Base-by-base conservation (phyloP, 2,888 invertebrate genomes). In the Asteroscopus sphinx region DNA sequence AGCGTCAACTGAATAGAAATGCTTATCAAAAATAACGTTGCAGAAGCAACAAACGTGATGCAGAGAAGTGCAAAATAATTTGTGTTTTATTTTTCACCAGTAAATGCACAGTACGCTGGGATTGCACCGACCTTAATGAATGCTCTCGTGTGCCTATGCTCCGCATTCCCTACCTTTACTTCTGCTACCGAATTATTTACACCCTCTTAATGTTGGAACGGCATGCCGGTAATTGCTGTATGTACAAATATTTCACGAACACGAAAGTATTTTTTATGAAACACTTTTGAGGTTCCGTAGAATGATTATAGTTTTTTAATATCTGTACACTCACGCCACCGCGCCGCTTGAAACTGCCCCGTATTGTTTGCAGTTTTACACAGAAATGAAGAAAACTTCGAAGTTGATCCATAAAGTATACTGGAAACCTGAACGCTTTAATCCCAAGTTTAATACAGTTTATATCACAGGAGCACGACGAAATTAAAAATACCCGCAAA, bases 41-140 rank as follows among this genome's bases (percentile, higher is more conserved):
- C 72, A 67, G 63, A 71, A 47, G 56, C 58, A 73, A 75, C 76
- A 79, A 82, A 76, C 51, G 56, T 39, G 48, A 47, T 59, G 62
- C 70, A 73, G 33, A 40, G 44, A 59, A 57, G 28, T 55, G 46
- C 35, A 76, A 77, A 77, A 75, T 76, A 84, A 86, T 83, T 80
- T 83, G 81, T 80, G 79, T 80, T 82, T 80, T 82, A 81, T 82
- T 87, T 86, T 81, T 70, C 76, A 67, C 68, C 60, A 70, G 73
- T 80, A 79, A 86, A 84, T 79, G 77, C 82, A 57, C 52, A 74
- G 66, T 73, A 72, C 26, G 57, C 67, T 82, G 73, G 82, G 74
- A 80, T 83, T 84, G 79, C 77, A 73, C 79, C 81, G 81, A 78
- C 83, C 82, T 82, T 90, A 90, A 91, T 90, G 89, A 90, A 89